Evolutionary conservation across 2,888 invertebrate genomes (phyloP).

Genomic region (Druceiella hillmani): DNA sequence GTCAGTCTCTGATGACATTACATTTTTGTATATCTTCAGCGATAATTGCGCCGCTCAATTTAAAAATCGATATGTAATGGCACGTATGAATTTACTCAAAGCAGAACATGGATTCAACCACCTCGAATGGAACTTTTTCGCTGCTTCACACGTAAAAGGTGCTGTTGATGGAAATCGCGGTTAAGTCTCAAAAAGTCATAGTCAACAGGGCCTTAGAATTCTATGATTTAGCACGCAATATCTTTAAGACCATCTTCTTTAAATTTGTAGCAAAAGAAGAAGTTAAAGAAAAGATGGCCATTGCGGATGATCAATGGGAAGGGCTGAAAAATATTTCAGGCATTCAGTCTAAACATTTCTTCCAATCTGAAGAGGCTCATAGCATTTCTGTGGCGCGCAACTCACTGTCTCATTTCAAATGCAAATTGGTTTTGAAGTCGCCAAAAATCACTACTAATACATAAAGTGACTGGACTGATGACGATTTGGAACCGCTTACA

Average conservation of each 20-base stretch:
- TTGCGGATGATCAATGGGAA: conserved; percentile 18
- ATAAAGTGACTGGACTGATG: conserved; percentile 14
- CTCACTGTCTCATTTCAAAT: neutral
- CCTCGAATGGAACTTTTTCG: conserved; percentile 23
- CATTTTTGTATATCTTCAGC: conserved; percentile 19
- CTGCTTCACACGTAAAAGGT: conserved; percentile 22
- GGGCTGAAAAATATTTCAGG: conserved; percentile 19
- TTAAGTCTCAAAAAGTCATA: conserved; percentile 20
- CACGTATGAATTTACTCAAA: conserved; percentile 21
- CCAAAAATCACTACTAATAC: conserved; percentile 9
- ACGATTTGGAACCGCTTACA: conserved; percentile 15
- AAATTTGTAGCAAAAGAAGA: conserved; percentile 18
- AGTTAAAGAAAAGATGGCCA: conserved; percentile 19
- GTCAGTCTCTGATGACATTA: too few relatives aligned
- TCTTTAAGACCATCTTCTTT: conserved; percentile 17
- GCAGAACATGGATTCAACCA: too few relatives aligned
- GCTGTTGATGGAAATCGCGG: conserved; percentile 23
- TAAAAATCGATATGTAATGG: conserved; percentile 23
- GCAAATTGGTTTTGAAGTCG: conserved; percentile 1
- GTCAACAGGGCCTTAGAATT: conserved; percentile 18
- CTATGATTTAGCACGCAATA: conserved; percentile 14
- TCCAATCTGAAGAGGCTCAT: conserved; percentile 10
- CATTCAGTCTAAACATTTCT: conserved; percentile 17
- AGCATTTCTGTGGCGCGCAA: conserved; percentile 3
- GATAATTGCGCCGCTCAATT: conserved; percentile 22